Base-by-base conservation (phyloP, 2,888 invertebrate genomes). In the Ptychoptera albimana region DNA sequence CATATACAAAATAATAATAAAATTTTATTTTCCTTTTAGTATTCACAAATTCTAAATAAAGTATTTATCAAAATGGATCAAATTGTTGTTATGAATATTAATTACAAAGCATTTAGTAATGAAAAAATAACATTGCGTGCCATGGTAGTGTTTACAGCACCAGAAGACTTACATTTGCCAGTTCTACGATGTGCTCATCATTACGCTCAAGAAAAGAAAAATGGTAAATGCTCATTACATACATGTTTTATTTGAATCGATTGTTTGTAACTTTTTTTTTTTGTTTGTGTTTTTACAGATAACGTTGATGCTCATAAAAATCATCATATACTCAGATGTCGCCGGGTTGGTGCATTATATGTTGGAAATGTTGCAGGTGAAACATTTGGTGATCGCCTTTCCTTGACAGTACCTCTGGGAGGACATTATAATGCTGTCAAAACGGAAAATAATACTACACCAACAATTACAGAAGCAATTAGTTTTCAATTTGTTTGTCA, bases 101-200 rank as follows among this genome's bases (percentile, higher is more conserved):
- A 32, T 41, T n/a, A 9, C 5, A 8, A 13, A 15, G 13, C 31
- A 15, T 4, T 11, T 2, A 7, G 11, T 6, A 11, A 34, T 8
- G 41, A 41, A 11, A 1, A 2, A 9, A 5, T 41, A 7, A 16
- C n/a, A 9, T 9, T 41, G 14, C 41, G 41, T 7, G 34, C 34
- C 2, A 41, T 41, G 41, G 14, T 41, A 4, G 5, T 41, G 11
- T 41, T 34, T 16, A 34, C 41, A 4, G 30, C 12, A 2, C 14
- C 13, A 11, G 16, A 29, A 7, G 41, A 41, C 8, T 34, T 41
- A 34, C 41, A 41, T 41, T 41, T 41, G 34, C 41, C 41, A 14
- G 41, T 41, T 2, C 31, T 14, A 3, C 41, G 41, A 15, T 41
- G 41, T 16, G 34, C 32, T 11, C 30, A 41, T 41, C 41, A 41